phyloP scores from a whole-genome alignment of 2,888 invertebrate genomes.

The Stomorhina lunata region DNA sequence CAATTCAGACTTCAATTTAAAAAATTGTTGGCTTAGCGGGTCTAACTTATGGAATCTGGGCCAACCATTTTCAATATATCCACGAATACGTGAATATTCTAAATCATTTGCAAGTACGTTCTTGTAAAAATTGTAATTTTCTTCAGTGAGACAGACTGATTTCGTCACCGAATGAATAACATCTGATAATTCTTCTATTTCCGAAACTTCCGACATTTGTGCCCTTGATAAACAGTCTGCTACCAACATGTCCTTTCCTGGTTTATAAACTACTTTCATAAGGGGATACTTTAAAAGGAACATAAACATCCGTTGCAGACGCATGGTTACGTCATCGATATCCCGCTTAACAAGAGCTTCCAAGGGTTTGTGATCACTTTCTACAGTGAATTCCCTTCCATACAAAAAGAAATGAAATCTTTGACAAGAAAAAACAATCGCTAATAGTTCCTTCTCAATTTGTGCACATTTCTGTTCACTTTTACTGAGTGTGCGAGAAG shows the following conservation, averaged over 20 bases:
- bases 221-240: no score
- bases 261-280: no score
- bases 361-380: no score
- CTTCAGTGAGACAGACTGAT: slow-evolving; percentile 45
- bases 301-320: no score
- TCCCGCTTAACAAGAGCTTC: no score
- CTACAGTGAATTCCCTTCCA: no score
- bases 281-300: no score
- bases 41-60: not conserved
- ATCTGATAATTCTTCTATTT: slow-evolving; percentile 15
- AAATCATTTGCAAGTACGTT: not conserved
- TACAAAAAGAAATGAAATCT: no score
- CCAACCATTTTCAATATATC: not conserved
- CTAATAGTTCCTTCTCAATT: not conserved
- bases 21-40: not conserved
- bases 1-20: slow-evolving; percentile 26
- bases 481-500: no score
- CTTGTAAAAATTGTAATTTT: slow-evolving; percentile 47
- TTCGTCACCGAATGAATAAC: slow-evolving; percentile 8
- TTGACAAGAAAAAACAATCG: not conserved
- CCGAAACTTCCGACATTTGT: no score
- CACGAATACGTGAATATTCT: not conserved
- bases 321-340: no score
- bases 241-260: no score
- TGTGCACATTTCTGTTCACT: not conserved